These are phyloP conservation scores for Dallia pectoralis DNA, from an alignment of 2,797 vertebrate genomes.

Conservation along the genomic window DNA sequence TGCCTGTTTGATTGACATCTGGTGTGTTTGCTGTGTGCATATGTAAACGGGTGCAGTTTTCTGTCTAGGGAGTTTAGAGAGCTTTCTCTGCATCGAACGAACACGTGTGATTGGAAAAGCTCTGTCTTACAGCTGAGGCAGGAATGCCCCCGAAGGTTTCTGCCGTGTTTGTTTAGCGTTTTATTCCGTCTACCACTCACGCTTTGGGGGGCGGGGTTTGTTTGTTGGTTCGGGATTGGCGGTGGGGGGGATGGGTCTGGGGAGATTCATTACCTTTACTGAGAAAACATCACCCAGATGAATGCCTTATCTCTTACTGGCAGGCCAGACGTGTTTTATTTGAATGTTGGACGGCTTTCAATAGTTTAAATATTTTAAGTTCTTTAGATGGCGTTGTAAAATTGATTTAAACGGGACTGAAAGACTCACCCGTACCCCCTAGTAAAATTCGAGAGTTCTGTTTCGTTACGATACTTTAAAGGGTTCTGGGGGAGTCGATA, in stretches of 20 bases:
- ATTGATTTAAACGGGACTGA: too few species aligned
- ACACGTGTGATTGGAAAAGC: slow-evolving; percentile 3
- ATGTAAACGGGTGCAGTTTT: neutral
- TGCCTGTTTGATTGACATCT: too few species aligned
- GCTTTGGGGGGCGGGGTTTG: slow-evolving; percentile 3
- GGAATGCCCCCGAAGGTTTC: slow-evolving; percentile 55
- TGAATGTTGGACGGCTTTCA: too few species aligned
- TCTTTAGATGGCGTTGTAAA: too few species aligned
- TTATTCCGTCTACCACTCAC: neutral
- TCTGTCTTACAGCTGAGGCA: slow-evolving; percentile 43
- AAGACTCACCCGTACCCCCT: neutral
- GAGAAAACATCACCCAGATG: slow-evolving; percentile 35
- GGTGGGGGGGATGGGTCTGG: too few species aligned
- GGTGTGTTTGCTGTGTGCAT: too few species aligned
- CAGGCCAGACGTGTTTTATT: too few species aligned
- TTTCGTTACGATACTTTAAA: neutral
- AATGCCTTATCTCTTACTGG: slow-evolving; percentile 10
- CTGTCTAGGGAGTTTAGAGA: neutral
- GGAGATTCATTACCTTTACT: slow-evolving; percentile 25
- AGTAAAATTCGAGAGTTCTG: neutral
- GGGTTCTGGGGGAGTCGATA: neutral
- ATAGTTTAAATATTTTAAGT: too few species aligned
- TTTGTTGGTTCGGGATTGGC: too few species aligned
- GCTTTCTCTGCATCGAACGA: neutral
- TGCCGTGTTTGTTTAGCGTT: slow-evolving; percentile 43